Percentiles rank a stretch among this genome's conserved stretches.
phyloP scores from a whole-genome alignment of 2,113 vertebrate genomes.

The Lophura nycthemera region DNA sequence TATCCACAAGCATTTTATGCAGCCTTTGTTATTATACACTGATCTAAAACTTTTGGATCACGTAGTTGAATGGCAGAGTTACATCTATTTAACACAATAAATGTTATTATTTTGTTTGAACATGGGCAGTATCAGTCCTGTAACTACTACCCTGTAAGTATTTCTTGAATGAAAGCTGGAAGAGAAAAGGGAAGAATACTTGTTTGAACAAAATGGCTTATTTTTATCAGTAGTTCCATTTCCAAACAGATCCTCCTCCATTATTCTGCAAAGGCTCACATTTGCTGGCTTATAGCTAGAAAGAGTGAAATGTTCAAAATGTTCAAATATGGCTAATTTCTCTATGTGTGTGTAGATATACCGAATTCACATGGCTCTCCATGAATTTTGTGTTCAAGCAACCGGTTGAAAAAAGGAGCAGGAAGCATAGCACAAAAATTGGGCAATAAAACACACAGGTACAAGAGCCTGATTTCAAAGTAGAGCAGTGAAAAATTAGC shows the following conservation, averaged over 20 bases:
- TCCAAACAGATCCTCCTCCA: not conserved
- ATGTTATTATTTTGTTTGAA: not conserved
- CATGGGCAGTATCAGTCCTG: not conserved
- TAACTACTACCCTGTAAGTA: not conserved
- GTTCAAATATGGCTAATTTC: not conserved
- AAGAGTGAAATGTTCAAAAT: not conserved
- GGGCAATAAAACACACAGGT: not conserved
- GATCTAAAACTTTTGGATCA: not conserved
- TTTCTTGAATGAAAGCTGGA: not conserved
- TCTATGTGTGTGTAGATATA: not conserved
- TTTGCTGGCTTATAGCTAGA: not conserved
- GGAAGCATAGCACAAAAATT: not conserved
- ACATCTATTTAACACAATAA: not conserved
- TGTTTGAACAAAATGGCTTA: not conserved
- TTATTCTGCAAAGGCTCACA: not conserved
- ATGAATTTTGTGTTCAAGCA: not conserved
- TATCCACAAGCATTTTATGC: not conserved
- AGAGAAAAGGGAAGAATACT: not conserved
- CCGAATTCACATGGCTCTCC: not conserved
- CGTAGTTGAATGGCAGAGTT: not conserved
- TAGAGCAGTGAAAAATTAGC: slow-evolving; percentile 29
- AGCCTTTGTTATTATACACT: not conserved
- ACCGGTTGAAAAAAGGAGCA: not conserved
- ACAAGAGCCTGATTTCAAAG: not conserved
- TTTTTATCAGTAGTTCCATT: not conserved